Conservation (phyloP, 2,797 vertebrate species). For the Muscicapa striata region DNA sequence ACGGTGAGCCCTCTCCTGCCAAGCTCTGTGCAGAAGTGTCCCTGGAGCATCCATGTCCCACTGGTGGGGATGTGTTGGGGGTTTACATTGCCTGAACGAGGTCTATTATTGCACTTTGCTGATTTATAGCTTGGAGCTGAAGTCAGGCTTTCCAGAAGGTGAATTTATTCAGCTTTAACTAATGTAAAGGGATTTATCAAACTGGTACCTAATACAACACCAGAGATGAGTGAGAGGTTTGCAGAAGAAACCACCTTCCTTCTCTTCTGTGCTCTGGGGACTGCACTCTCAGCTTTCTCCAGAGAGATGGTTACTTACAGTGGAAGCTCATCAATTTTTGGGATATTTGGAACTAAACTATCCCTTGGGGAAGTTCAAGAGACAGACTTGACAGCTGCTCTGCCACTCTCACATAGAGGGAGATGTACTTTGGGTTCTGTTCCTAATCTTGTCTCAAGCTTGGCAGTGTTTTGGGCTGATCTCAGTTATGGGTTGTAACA, state of each 20-base stretch:
- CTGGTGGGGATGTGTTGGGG: not conserved
- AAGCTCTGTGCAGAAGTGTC: fast-evolving
- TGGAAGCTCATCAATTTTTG: not conserved
- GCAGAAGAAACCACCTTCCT: not conserved
- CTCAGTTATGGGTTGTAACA: constrained; percentile 12
- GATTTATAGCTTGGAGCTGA: not conserved
- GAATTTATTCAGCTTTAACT: not conserved
- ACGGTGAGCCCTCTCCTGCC: not conserved
- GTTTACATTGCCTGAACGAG: fast-evolving
- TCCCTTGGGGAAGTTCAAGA: not conserved
- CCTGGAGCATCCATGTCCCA: not conserved
- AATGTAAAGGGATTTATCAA: not conserved
- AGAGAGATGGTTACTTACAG: not conserved
- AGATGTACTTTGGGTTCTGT: not conserved
- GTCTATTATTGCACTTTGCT: not conserved
- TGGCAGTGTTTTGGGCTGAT: not conserved
- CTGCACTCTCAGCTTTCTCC: not conserved
- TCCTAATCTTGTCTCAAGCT: constrained; percentile 1
- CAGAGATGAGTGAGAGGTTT: not conserved
- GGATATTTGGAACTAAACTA: not conserved
- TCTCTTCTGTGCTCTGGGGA: not conserved
- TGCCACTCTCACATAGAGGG: not conserved
- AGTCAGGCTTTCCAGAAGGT: not conserved
- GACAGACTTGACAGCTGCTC: constrained; percentile 7
- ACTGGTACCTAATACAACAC: not conserved